These are phyloP conservation scores for Cheumatopsyche charites DNA, from an alignment of 1,140 invertebrate species.

Conservation along the genomic window DNA sequence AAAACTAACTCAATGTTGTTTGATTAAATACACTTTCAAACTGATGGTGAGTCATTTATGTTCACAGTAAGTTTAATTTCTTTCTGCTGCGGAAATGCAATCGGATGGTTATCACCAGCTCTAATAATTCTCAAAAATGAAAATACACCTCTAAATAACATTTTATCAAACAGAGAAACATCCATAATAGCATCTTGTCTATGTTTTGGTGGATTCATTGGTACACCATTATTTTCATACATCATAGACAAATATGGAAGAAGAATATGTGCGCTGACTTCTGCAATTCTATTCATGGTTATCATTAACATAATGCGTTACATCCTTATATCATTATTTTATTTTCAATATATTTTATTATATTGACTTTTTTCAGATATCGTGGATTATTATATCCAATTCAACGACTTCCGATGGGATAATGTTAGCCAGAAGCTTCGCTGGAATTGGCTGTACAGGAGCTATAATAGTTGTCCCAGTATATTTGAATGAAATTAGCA, in stretches of 20 bases:
- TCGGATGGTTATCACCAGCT: conserved; percentile 19
- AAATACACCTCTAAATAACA: neutral
- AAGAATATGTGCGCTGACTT: conserved; percentile 54
- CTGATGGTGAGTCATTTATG: neutral
- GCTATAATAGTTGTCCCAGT: conserved; percentile 47
- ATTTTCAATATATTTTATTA: neutral
- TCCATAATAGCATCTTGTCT: conserved; percentile 24
- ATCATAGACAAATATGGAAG: conserved; percentile 55
- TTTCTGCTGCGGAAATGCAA: conserved; percentile 18
- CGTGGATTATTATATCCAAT: conserved; percentile 55
- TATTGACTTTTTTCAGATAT: conserved; percentile 17
- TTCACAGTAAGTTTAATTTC: conserved; percentile 12
- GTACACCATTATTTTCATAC: conserved; percentile 53
- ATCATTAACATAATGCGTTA: neutral
- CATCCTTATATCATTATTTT: neutral
- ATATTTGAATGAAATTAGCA: conserved; percentile 5
- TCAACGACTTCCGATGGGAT: conserved; percentile 51
- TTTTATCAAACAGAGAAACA: conserved; percentile 1
- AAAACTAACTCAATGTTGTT: too few relatives aligned
- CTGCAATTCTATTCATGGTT: conserved; percentile 54
- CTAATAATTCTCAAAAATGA: neutral
- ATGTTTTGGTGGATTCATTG: conserved; percentile 51
- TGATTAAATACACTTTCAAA: too few relatives aligned
- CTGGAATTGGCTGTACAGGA: conserved; percentile 60
- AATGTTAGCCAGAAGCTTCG: conserved; percentile 52